These are phyloP conservation scores for Melozone crissalis DNA, from an alignment of 2,113 vertebrate genomes.

Conservation along the genomic window DNA sequence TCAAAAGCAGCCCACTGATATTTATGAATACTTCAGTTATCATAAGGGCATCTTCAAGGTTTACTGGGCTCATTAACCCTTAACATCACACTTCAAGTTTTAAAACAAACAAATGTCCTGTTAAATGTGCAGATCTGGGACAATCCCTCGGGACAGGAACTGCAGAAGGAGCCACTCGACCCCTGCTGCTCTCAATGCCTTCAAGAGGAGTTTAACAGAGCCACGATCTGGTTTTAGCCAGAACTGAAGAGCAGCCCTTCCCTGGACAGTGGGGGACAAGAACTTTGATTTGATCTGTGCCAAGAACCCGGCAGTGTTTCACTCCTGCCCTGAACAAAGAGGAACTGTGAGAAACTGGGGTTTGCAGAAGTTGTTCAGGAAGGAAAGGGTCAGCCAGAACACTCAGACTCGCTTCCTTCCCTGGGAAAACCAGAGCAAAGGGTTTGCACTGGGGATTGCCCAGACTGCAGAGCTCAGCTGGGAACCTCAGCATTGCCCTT, in stretches of 20 bases:
- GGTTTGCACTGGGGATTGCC: not conserved
- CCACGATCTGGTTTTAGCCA: not conserved
- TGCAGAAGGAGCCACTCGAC: not conserved
- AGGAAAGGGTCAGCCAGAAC: slow-evolving; percentile 17
- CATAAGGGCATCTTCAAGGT: not conserved
- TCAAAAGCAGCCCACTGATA: too few species aligned
- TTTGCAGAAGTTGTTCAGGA: not conserved
- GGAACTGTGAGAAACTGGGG: not conserved
- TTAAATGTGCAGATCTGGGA: not conserved
- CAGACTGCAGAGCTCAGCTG: not conserved
- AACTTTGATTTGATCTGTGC: not conserved
- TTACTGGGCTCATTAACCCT: not conserved
- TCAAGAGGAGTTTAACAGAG: not conserved
- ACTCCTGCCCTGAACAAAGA: not conserved
- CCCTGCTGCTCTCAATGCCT: not conserved
- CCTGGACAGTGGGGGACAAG: not conserved
- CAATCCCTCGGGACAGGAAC: not conserved
- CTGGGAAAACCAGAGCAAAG: not conserved
- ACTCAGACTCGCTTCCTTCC: not conserved
- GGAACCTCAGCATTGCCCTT: not conserved
- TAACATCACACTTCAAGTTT: not conserved
- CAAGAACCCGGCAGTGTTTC: rapidly evolving
- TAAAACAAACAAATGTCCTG: not conserved
- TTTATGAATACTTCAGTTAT: not conserved
- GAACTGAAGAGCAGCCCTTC: not conserved